phyloP scores from a whole-genome alignment of 2,888 invertebrate species.

The Loripinus fragilis region DNA sequence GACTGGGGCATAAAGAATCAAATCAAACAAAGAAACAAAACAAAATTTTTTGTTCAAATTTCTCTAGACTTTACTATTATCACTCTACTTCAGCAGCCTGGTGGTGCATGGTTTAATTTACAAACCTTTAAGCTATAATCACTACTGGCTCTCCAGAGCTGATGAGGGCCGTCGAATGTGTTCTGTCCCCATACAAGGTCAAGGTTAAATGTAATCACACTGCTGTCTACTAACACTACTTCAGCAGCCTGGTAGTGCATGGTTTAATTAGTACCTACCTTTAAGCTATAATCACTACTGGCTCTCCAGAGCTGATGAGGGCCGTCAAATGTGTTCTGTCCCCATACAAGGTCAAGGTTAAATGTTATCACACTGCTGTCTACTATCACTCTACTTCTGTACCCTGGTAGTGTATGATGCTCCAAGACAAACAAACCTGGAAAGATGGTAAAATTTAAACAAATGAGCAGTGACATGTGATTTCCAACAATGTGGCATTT shows the following conservation, averaged over 20 bases:
- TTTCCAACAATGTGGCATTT: no score
- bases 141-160: conserved; percentile 83
- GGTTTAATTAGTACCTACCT: conserved; percentile 71
- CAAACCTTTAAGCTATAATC: conserved; percentile 81
- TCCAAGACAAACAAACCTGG: conserved; percentile 81
- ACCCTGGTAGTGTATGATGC: conserved; percentile 78
- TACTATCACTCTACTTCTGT: conserved; percentile 78
- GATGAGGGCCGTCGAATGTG: conserved; percentile 83
- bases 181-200: conserved; percentile 82
- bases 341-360: conserved; percentile 82
- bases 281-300: conserved; percentile 81
- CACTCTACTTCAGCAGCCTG: no score
- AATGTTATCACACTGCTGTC: conserved; percentile 77
- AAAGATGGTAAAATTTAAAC: no score
- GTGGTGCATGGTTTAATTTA: no score
- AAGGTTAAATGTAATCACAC: conserved; percentile 80
- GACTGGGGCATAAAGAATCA: no score
- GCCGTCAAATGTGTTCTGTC: conserved; percentile 83
- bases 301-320: conserved; percentile 84
- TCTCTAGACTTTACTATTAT: no score
- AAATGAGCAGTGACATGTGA: no score
- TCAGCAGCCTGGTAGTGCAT: conserved; percentile 73
- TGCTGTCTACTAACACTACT: conserved; percentile 77
- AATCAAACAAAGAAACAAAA: no score
- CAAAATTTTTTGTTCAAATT: no score